phyloP scores from a whole-genome alignment of 2,113 vertebrate species.

The Dromiciops gliroides region DNA sequence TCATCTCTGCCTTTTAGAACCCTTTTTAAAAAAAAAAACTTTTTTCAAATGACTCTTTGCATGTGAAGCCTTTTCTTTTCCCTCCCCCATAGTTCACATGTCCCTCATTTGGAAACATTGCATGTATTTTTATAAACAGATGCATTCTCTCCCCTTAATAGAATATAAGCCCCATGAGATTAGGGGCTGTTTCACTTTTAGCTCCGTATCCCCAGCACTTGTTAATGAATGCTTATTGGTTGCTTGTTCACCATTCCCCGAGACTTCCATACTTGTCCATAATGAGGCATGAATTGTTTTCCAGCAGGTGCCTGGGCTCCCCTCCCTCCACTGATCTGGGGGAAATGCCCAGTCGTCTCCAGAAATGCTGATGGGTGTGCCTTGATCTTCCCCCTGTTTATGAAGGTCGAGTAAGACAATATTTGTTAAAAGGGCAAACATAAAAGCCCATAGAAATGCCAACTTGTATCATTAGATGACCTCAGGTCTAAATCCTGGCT shows the following conservation, averaged over 20 bases:
- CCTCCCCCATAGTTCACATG: too few relatives aligned
- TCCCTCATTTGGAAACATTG: too few relatives aligned
- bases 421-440: neutral
- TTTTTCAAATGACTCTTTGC: too few relatives aligned
- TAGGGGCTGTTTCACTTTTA: too few relatives aligned
- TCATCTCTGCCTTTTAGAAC: too few relatives aligned
- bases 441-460: neutral
- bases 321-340: neutral
- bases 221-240: neutral
- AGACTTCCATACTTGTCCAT: neutral
- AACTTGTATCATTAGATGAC: neutral
- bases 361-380: too few relatives aligned
- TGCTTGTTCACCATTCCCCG: neutral
- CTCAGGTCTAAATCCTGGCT: neutral
- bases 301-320: neutral
- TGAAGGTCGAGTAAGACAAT: neutral
- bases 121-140: too few relatives aligned
- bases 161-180: too few relatives aligned
- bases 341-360: neutral
- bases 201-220: too few relatives aligned
- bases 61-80: too few relatives aligned
- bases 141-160: too few relatives aligned
- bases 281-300: neutral
- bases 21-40: too few relatives aligned
- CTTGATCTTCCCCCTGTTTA: neutral